Evolutionary conservation across 2,113 vertebrate genomes (phyloP).

Genomic region (Ictalurus furcatus): DNA sequence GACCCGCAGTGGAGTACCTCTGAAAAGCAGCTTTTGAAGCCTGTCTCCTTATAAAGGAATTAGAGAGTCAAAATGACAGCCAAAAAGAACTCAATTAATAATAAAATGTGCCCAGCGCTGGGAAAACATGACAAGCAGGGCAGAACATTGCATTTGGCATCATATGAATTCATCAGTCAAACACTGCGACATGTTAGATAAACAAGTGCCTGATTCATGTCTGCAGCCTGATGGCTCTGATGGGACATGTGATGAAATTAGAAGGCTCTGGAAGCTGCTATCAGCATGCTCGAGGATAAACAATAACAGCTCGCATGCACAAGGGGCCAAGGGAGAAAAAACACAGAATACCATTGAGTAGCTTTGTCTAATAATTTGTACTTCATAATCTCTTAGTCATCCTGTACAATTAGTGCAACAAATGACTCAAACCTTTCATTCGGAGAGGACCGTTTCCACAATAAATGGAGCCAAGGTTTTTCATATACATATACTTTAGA

Average conservation of each 20-base stretch:
- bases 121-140: slow-evolving; percentile 64
- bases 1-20: slow-evolving; percentile 50
- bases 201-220: slow-evolving; percentile 65
- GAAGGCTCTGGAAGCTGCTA: slow-evolving; percentile 57
- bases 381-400: not conserved
- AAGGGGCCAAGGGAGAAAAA: slow-evolving; percentile 22
- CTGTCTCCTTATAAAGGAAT: slow-evolving; percentile 56
- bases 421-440: slow-evolving; percentile 1
- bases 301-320: slow-evolving; percentile 33
- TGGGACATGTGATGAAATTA: slow-evolving; percentile 70
- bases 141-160: slow-evolving; percentile 72
- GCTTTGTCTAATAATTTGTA: slow-evolving; percentile 29
- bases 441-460: not conserved
- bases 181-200: slow-evolving; percentile 61
- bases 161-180: slow-evolving; percentile 70
- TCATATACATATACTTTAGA: not conserved
- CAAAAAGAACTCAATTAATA: slow-evolving; percentile 60
- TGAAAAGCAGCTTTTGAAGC: slow-evolving; percentile 49
- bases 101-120: slow-evolving; percentile 51
- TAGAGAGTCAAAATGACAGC: slow-evolving; percentile 49
- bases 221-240: slow-evolving; percentile 59
- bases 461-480: not conserved
- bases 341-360: slow-evolving; percentile 19
- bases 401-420: slow-evolving; percentile 2
- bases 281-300: slow-evolving; percentile 51